Conservation (phyloP, 2,113 vertebrate genomes). For the Oostethus manadensis region DNA sequence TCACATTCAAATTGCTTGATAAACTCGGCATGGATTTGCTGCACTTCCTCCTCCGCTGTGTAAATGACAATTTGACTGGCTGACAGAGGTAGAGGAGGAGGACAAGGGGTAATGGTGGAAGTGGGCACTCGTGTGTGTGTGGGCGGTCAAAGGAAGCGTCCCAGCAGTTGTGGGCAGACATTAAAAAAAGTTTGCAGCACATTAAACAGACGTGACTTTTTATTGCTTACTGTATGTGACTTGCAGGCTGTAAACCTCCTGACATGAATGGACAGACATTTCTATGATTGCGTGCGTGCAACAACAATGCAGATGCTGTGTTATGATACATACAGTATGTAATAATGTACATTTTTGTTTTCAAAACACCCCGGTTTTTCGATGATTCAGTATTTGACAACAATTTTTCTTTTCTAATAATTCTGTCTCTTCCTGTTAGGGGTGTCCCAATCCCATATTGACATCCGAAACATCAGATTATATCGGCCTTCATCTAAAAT, state of each 20-base stretch:
- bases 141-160: conserved; percentile 31
- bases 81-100: conserved; percentile 21
- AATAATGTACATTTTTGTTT: too few species aligned
- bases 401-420: too few species aligned
- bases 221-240: neutral
- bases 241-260: conserved; percentile 3
- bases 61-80: conserved; percentile 28
- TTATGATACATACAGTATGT: too few species aligned
- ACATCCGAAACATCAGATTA: too few species aligned
- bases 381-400: too few species aligned
- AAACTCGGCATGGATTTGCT: conserved; percentile 28
- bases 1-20: conserved; percentile 54
- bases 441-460: too few species aligned
- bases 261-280: conserved; percentile 18
- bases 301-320: neutral
- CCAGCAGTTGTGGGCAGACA: conserved; percentile 37
- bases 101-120: conserved; percentile 19
- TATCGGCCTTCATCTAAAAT: too few species aligned
- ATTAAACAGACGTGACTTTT: neutral
- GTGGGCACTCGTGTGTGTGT: conserved; percentile 41
- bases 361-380: too few species aligned
- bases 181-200: neutral
- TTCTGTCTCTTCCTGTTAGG: too few species aligned
- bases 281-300: conserved; percentile 4
- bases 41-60: neutral